Conservation (phyloP, 2,797 vertebrate species). For the Microctenopoma stevenorrisi region DNA sequence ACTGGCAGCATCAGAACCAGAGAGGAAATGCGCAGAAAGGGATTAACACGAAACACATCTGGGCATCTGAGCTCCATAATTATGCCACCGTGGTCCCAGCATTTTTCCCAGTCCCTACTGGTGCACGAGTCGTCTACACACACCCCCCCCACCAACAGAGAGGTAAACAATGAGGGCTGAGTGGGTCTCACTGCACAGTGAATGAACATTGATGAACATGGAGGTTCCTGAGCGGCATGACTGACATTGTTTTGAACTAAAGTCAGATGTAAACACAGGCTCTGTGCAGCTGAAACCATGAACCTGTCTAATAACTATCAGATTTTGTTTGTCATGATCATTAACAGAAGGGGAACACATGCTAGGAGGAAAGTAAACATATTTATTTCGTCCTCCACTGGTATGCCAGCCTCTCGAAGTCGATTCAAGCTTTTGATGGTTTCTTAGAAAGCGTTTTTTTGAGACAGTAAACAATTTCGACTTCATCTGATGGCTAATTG, state of each 20-base stretch:
- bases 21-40: conserved; percentile 1
- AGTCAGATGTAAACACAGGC: background rate
- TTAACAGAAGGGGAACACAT: conserved; percentile 14
- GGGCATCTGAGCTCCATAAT: conserved; percentile 45
- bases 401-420: background rate
- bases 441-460: conserved; percentile 15
- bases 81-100: conserved; percentile 34
- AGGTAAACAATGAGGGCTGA: conserved; percentile 53
- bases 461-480: background rate
- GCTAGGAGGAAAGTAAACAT: conserved; percentile 18
- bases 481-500: conserved; percentile 6
- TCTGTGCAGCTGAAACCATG: background rate
- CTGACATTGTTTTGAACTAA: conserved; percentile 16
- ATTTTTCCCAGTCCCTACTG: conserved; percentile 66
- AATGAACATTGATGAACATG: conserved; percentile 50
- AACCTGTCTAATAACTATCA: background rate
- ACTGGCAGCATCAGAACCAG: background rate
- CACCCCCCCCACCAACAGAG: conserved; percentile 25
- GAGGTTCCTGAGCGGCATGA: conserved; percentile 18
- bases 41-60: conserved; percentile 28
- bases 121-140: conserved; percentile 34
- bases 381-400: background rate
- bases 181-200: conserved; percentile 42
- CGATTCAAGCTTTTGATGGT: conserved; percentile 22
- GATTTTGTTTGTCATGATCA: conserved; percentile 12